Conservation (phyloP, 1,140 invertebrate species). For the Scaptodrosophila lebanonensis region DNA sequence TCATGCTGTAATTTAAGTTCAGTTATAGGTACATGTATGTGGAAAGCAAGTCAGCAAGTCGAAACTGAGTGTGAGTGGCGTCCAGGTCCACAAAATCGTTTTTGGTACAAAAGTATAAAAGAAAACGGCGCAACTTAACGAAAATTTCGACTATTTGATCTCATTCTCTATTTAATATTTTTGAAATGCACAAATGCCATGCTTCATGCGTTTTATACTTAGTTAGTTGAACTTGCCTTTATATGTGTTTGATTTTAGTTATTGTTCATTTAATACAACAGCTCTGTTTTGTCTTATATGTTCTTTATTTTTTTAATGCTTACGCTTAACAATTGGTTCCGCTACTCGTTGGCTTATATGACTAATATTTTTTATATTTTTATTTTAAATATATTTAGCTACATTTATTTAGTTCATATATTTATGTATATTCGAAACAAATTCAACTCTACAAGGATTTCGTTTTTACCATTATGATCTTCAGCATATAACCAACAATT, state of each 20-base stretch:
- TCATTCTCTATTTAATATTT: too few relatives aligned
- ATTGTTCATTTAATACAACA: slow-evolving; percentile 73
- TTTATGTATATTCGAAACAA: slow-evolving; percentile 48
- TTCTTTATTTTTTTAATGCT: slow-evolving; percentile 43
- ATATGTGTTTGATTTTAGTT: slow-evolving; percentile 42
- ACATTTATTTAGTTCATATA: slow-evolving; percentile 50
- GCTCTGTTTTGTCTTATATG: slow-evolving; percentile 51
- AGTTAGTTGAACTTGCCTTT: slow-evolving; percentile 30
- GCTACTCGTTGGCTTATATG: slow-evolving; percentile 61
- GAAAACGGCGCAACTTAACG: slow-evolving; percentile 39
- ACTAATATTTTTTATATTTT: slow-evolving; percentile 47
- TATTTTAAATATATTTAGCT: slow-evolving; percentile 50
- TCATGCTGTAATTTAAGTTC: slow-evolving; percentile 45
- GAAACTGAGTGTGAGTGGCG: slow-evolving; percentile 14
- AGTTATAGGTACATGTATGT: slow-evolving; percentile 46
- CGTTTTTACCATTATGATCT: slow-evolving; percentile 33
- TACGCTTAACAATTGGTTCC: slow-evolving; percentile 74
- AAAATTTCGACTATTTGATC: too few relatives aligned
- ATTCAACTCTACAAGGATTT: slow-evolving; percentile 58
- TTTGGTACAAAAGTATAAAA: slow-evolving; percentile 72
- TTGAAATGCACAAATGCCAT: too few relatives aligned
- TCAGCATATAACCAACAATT: slow-evolving; percentile 71
- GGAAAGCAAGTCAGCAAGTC: slow-evolving; percentile 31
- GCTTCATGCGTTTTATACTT: slow-evolving; percentile 1
- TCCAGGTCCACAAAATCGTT: slow-evolving; percentile 11